Evolutionary conservation across 2,888 invertebrate species (phyloP), one percentile per base, ranked within the genome.

Genomic region (Drosophila rellima): DNA sequence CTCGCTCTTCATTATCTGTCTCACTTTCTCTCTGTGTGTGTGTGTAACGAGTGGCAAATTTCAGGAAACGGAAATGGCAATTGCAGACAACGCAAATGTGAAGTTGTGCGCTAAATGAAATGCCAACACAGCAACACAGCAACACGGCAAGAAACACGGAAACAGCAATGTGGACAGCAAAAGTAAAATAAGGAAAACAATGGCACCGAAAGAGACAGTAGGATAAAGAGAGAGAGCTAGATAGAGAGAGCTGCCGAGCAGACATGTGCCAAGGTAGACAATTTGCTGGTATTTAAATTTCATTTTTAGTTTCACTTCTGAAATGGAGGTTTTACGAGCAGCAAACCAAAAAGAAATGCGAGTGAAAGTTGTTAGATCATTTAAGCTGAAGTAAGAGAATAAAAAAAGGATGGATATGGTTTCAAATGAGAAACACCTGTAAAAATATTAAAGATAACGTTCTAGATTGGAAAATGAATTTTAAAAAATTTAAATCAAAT

Each of bases 81-180:
- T 82, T 82, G 82, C 82, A 82, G 78, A 81, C 84, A 80, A 70
- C 82, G 82, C 78, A 88, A 82, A 82, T 85, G 88, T 88, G 77
- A 82, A 88, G 88, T 82, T 82, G 88, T 76, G 82, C 82, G 80
- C 86, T 82, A 83, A 83, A 88, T 88, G 86, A 83, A 83, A 83
- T 83, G 83, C 83, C 83, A 83, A 82, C 83, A 82, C 82, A 88
- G 85, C 83, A 83, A 82, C 83, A 82, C 82, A 88, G 85, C 84
- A 76, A 80, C 82, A 86, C 77, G 86, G 77, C 70, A 75, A 82
- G 70, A 59, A 75, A 71, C 84, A 65, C 84, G 85, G 86, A 70
- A 85, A 74, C 72, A 69, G 80, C 64, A 78, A 70, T 63, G 76
- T 61, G 74, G 60, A 69, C 74, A 68, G 48, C 51, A 45, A 42